Evolutionary conservation across 2,888 invertebrate genomes (phyloP), one percentile per base, ranked within the genome.

Genomic region (Euzophera pinguis): DNA sequence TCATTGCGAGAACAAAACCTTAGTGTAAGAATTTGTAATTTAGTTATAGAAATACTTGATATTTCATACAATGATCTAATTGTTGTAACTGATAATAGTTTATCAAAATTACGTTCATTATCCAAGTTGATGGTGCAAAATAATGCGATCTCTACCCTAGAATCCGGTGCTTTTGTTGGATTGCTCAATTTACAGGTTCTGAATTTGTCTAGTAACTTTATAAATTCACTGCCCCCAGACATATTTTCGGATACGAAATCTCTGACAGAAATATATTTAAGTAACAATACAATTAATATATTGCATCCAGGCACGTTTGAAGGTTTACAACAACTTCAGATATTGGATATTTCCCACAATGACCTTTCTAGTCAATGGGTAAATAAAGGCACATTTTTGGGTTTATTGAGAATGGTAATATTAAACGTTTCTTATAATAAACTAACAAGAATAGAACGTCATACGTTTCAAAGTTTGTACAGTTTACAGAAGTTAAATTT

Each of bases 151-250:
- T 93, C 93, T 53, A 92, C 94, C 39, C 82, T 96, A 55, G 94
- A 93, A 61, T 95, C 95, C 73, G 91, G 93, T 62, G 93, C 95
- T 56, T 92, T 96, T 62, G 91, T 91, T 56, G 95, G 95, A 58
- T 85, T 96, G 61, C 84, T 90, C 53, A 91, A 92, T 58, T 81
- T 97, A 61, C 92, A 93, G 70, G 91, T 93, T 61, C 84, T 97
- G 41, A 96, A 97, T 84, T 79, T 96, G 69, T 95, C 96, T 10
- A 94, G 94, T 82, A 97, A 97, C 81, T 92, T 92, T 71, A 87
- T 97, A 63, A 93, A 92, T 48, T 93, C 93, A 7, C 84, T 97
- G 58, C 95, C 96, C 4, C 93, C 94, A 16, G 94, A 94, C 67
- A 70, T 96, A 50, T 95, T 97, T 79, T 87, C 92, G 64, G 92